Conservation (phyloP, 2,113 vertebrate genomes). For the Ptilonorhynchus violaceus region DNA sequence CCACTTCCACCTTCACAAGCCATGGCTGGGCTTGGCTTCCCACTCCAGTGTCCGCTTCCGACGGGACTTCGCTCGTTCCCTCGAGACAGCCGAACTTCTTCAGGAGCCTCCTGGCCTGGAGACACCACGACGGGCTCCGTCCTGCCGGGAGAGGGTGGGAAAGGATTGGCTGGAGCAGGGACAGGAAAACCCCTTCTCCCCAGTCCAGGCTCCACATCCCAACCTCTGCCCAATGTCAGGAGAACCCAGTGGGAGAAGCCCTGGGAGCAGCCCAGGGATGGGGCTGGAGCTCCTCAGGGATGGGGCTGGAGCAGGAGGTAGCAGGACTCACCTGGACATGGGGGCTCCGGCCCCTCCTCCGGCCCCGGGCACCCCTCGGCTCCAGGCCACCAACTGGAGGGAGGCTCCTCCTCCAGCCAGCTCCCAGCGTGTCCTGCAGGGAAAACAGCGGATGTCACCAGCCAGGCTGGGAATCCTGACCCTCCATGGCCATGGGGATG, state of each 20-base stretch:
- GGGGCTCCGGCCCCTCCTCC: neutral
- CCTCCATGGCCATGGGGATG: neutral
- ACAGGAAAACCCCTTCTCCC: neutral
- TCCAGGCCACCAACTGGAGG: neutral
- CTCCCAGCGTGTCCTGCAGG: rapidly evolving
- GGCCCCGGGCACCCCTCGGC: rapidly evolving
- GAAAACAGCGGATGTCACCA: neutral
- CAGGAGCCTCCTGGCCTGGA: neutral
- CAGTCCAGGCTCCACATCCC: rapidly evolving
- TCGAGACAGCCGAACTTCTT: rapidly evolving
- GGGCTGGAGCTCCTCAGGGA: neutral
- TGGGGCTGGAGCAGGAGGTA: neutral
- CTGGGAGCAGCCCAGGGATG: neutral
- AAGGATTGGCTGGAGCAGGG: neutral
- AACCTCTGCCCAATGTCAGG: rapidly evolving
- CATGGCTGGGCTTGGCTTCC: neutral
- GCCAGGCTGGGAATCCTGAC: rapidly evolving
- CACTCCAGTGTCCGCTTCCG: rapidly evolving
- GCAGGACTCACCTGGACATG: neutral
- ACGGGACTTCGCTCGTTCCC: rapidly evolving
- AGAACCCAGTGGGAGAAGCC: neutral
- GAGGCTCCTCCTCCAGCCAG: neutral
- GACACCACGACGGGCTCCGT: rapidly evolving
- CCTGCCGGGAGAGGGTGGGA: neutral
- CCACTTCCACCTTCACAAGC: rapidly evolving